Evolutionary conservation across 2,888 invertebrate genomes (phyloP).

Genomic region (Spodoptera exigua): DNA sequence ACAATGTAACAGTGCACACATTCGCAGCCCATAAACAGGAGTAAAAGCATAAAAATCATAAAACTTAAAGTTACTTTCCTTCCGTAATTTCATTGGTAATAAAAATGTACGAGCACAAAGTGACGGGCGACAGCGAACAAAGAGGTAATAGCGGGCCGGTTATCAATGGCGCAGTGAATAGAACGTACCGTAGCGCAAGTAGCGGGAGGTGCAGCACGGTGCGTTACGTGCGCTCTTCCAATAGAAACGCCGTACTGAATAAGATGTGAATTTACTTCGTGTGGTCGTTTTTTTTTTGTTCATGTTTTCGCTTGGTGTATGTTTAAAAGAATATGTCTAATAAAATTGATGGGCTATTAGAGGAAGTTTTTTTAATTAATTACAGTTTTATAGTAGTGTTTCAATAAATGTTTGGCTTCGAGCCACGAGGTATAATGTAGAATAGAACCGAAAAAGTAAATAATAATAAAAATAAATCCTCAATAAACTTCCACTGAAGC

Average conservation of each 20-base stretch:
- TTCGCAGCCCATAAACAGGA: conserved; percentile 47
- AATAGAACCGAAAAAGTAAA: not conserved
- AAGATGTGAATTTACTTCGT: too few relatives aligned
- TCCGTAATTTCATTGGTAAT: conserved; percentile 53
- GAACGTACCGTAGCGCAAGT: conserved; percentile 29
- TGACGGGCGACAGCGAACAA: conserved; percentile 47
- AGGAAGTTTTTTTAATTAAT: too few relatives aligned
- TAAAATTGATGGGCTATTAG: too few relatives aligned
- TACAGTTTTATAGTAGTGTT: too few relatives aligned
- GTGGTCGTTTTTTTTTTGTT: not conserved
- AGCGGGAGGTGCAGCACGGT: conserved; percentile 12
- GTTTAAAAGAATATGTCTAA: too few relatives aligned
- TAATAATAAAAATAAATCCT: conserved; percentile 14
- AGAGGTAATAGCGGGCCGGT: conserved; percentile 51
- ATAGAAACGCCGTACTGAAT: conserved; percentile 3
- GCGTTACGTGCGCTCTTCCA: conserved; percentile 15
- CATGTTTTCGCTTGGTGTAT: too few relatives aligned
- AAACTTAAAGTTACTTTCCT: conserved; percentile 44
- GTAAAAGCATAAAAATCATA: conserved; percentile 47
- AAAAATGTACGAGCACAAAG: conserved; percentile 42
- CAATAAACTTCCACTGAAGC: conserved; percentile 19
- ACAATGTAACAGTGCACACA: conserved; percentile 17
- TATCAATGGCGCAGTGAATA: conserved; percentile 44
- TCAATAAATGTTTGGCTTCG: too few relatives aligned
- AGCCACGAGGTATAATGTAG: not conserved